Conservation (phyloP, 2,113 vertebrate genomes). For the Rhizomys pruinosus region DNA sequence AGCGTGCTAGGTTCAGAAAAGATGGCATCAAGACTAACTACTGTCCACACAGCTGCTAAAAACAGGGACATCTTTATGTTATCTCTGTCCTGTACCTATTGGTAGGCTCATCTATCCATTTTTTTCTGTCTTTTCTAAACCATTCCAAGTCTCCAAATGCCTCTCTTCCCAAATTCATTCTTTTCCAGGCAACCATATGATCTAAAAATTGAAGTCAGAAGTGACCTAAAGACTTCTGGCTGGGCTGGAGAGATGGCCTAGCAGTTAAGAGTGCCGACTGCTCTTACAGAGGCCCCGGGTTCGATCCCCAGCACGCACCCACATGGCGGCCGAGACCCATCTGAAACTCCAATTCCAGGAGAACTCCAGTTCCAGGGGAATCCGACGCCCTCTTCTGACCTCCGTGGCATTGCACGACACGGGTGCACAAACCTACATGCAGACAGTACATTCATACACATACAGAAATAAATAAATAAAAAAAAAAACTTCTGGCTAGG, state of each 20-base stretch:
- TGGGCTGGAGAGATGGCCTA: too few relatives aligned
- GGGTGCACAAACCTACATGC: too few relatives aligned
- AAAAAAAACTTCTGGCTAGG: not conserved
- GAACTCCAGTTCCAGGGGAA: too few relatives aligned
- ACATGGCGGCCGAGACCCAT: too few relatives aligned
- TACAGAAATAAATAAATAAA: too few relatives aligned
- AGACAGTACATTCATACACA: too few relatives aligned
- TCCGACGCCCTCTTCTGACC: too few relatives aligned
- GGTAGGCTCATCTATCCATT: not conserved
- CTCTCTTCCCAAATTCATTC: not conserved
- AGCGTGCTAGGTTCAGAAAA: constrained; percentile 4
- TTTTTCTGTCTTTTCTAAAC: not conserved
- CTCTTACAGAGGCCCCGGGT: too few relatives aligned
- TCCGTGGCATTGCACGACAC: too few relatives aligned
- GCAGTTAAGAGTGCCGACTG: too few relatives aligned
- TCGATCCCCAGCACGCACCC: too few relatives aligned
- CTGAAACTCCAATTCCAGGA: too few relatives aligned
- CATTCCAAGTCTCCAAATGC: not conserved
- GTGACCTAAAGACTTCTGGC: not conserved
- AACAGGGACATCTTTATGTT: not conserved
- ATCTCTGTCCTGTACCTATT: not conserved
- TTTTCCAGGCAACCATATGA: not conserved
- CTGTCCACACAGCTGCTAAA: not conserved
- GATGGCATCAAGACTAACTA: not conserved
- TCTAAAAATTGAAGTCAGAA: constrained; percentile 12